A percentile compares a stretch with the other conserved stretches of the same genome.
phyloP scores from a whole-genome alignment of 23 tunicate genomes.

The Oikopleura vanhoeffeni region DNA sequence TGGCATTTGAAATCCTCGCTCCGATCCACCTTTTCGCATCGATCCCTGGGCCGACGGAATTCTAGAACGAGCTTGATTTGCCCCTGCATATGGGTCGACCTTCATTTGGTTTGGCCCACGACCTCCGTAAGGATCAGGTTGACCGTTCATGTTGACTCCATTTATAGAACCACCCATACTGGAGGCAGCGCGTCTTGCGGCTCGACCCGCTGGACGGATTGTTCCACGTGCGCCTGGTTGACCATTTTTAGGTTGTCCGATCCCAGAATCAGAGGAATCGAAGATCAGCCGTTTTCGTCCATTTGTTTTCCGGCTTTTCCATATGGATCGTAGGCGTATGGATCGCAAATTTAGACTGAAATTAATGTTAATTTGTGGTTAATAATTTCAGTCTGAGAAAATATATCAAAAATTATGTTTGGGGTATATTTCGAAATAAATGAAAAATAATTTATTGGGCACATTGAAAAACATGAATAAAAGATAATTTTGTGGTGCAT shows the following conservation, averaged over 20 bases:
- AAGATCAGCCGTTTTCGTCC: conserved; percentile 35
- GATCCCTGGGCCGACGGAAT: neutral
- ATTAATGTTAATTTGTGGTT: too few species aligned
- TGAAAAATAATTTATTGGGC: too few species aligned
- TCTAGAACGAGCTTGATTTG: neutral
- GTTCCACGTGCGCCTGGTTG: conserved; percentile 24
- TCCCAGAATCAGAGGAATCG: conserved; percentile 87
- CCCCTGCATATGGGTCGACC: neutral
- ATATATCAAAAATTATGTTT: too few species aligned
- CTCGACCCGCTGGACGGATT: conserved; percentile 55
- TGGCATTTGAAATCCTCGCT: too few species aligned
- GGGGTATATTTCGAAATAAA: too few species aligned
- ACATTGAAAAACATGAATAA: too few species aligned
- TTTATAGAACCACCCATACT: neutral
- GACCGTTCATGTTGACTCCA: neutral
- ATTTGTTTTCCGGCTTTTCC: neutral
- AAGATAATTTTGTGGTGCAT: too few species aligned
- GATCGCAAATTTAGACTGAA: neutral
- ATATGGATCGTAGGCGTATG: neutral
- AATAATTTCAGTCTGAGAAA: too few species aligned
- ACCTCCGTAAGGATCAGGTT: neutral
- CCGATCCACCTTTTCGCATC: conserved; percentile 9
- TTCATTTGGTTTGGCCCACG: neutral
- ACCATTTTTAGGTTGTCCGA: conserved; percentile 45
- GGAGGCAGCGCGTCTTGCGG: conserved; percentile 7